phyloP scores from a whole-genome alignment of 2,797 vertebrate genomes.

The Arctocebus calabarensis region DNA sequence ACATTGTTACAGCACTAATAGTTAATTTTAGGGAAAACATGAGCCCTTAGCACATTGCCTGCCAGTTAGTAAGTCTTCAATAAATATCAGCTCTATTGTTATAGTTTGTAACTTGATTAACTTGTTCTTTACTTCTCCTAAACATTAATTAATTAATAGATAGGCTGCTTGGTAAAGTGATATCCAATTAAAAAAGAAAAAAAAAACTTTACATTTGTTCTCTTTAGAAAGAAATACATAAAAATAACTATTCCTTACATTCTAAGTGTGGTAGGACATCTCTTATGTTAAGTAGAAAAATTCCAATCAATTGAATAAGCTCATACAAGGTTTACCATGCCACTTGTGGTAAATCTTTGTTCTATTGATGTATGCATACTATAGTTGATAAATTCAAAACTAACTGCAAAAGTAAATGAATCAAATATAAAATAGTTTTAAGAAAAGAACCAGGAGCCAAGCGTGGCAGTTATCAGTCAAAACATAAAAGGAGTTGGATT shows the following conservation, averaged over 20 bases:
- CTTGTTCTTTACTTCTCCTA: slow-evolving; percentile 3
- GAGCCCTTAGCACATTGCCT: neutral
- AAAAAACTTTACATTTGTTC: neutral
- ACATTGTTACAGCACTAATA: neutral
- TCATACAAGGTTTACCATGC: neutral
- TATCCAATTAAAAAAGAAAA: neutral
- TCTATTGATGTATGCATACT: neutral
- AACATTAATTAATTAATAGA: neutral
- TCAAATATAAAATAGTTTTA: neutral
- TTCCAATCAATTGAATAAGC: neutral
- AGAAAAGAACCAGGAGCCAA: neutral
- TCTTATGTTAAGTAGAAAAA: slow-evolving; percentile 32
- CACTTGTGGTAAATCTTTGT: neutral
- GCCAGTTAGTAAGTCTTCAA: neutral
- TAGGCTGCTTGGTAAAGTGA: neutral
- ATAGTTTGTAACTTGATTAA: slow-evolving; percentile 1
- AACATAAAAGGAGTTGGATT: neutral
- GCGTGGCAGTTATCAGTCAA: neutral
- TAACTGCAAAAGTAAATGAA: neutral
- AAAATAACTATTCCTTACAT: neutral
- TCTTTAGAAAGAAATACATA: neutral
- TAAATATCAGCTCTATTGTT: slow-evolving; percentile 11
- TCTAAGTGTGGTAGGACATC: neutral
- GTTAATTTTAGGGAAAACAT: neutral
- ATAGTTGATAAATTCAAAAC: slow-evolving; percentile 22